These are phyloP conservation scores for Ophioninae sp. DNA, from an alignment of 2,888 invertebrate species.

Conservation along the genomic window DNA sequence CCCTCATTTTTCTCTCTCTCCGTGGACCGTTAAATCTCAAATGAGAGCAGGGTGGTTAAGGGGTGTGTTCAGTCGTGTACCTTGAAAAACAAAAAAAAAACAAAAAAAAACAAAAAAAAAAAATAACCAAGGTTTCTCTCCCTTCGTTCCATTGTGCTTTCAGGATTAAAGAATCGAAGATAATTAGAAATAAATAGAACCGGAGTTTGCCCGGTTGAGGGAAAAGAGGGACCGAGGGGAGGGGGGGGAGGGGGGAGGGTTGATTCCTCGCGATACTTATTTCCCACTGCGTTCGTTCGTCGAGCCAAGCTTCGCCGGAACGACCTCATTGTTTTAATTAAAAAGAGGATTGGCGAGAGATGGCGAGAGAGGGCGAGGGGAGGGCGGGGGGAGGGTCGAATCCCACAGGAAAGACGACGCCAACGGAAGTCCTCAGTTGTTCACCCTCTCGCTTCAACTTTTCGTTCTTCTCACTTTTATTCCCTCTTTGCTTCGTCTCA, in stretches of 20 bases:
- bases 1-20: not conserved
- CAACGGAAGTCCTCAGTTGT: conserved; percentile 46
- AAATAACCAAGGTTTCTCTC: too few relatives aligned
- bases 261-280: conserved; percentile 57
- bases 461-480: conserved; percentile 46
- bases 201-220: not conserved
- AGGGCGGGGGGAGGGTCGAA: conserved; percentile 62
- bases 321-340: conserved; percentile 80
- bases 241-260: conserved; percentile 29
- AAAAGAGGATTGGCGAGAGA: conserved; percentile 68
- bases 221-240: too few relatives aligned
- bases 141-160: conserved; percentile 49
- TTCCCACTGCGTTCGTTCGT: conserved; percentile 63
- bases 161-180: conserved; percentile 79
- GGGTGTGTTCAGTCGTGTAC: conserved; percentile 48
- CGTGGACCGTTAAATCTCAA: conserved; percentile 50
- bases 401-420: conserved; percentile 69
- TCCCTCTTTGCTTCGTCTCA: conserved; percentile 29
- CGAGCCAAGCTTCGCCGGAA: conserved; percentile 65
- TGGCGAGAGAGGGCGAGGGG: not conserved
- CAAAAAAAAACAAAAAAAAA: too few relatives aligned
- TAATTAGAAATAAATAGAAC: conserved; percentile 81
- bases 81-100: conserved; percentile 42
- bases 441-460: conserved; percentile 41
- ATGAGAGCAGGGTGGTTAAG: conserved; percentile 63